A percentile compares a stretch with the other conserved stretches of the same genome.
phyloP scores from a whole-genome alignment of 2,113 vertebrate species.

The Corvus hawaiiensis region DNA sequence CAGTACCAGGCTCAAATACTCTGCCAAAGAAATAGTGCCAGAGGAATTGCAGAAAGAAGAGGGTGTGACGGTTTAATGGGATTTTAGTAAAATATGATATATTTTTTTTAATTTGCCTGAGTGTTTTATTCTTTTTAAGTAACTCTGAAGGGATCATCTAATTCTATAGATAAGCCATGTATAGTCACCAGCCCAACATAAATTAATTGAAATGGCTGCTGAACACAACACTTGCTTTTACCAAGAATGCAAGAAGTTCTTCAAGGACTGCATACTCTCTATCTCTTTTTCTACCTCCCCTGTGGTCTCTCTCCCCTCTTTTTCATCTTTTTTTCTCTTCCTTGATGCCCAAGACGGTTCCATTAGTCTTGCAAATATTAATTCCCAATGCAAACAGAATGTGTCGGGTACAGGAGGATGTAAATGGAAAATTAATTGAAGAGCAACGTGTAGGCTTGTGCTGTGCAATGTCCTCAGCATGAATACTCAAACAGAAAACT shows the following conservation, averaged over 20 bases:
- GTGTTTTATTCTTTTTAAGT: constrained; percentile 58
- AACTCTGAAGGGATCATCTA: constrained; percentile 35
- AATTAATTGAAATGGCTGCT: constrained; percentile 23
- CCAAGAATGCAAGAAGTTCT: background rate
- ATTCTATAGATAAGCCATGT: constrained; percentile 33
- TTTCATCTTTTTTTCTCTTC: background rate
- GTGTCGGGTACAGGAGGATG: constrained; percentile 25
- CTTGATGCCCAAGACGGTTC: constrained; percentile 46
- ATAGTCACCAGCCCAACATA: background rate
- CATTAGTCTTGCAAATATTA: constrained; percentile 68
- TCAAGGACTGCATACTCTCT: background rate
- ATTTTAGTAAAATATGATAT: constrained; percentile 5
- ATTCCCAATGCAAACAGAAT: constrained; percentile 66
- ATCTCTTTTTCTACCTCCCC: background rate
- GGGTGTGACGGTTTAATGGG: constrained; percentile 12
- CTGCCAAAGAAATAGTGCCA: constrained; percentile 26
- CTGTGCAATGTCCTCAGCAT: background rate
- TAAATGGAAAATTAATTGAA: constrained; percentile 69
- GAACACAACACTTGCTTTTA: constrained; percentile 10
- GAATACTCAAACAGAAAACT: constrained; percentile 16
- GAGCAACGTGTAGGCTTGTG: background rate
- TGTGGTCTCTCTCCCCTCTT: background rate
- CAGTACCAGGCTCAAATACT: background rate
- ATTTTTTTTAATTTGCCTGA: constrained; percentile 51
- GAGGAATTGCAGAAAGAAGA: background rate